Base-by-base conservation (phyloP, 2,113 vertebrate genomes). In the Ciconia maguari region DNA sequence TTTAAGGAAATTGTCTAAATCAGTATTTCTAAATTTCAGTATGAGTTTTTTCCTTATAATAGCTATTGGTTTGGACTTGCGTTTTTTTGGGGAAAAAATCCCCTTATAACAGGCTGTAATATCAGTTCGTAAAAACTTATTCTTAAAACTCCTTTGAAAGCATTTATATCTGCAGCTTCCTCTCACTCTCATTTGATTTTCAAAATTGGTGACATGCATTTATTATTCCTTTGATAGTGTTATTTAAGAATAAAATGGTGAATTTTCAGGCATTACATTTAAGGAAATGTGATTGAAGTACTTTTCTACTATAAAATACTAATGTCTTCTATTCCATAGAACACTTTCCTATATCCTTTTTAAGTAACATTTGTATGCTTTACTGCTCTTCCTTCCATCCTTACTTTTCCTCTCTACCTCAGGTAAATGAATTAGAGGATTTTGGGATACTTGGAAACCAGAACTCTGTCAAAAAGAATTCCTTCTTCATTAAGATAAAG, bases 401-500 rank as follows among this genome's bases (percentile, higher is more conserved):
- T 87, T 91, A 84, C 48, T 94, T 91, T 87, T 81, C 19, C 17
- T 25, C 27, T 85, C 11, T 66, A 77, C 30, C 14, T 88, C 66
- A 88, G 57, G 74, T 64, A 95, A 84, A 76, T 85, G 36, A 93
- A 88, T 90, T 80, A 65, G 85, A 96, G 44, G 32, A 84, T 94
- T 96, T 96, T 2, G 22, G 94, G 54, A 88, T 64, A 94, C 46
- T 62, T 95, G 52, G 66, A 95, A 91, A 81, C 38, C 11, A 80
- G 60, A 90, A 95, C 44, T 91, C 87, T 76, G 44, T 64, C 70
- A 71, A 80, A 95, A 94, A 87, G 41, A 85, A 94, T 77, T 83
- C 81, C 41, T 94, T 95, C 89, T 95, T 86, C 41, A 95, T 91
- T 96, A 93, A 94, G 80, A 71, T 96, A 96, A 94, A 93, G 48